Base-by-base conservation (phyloP, 2,888 invertebrate species). In the Volucella bombylans region DNA sequence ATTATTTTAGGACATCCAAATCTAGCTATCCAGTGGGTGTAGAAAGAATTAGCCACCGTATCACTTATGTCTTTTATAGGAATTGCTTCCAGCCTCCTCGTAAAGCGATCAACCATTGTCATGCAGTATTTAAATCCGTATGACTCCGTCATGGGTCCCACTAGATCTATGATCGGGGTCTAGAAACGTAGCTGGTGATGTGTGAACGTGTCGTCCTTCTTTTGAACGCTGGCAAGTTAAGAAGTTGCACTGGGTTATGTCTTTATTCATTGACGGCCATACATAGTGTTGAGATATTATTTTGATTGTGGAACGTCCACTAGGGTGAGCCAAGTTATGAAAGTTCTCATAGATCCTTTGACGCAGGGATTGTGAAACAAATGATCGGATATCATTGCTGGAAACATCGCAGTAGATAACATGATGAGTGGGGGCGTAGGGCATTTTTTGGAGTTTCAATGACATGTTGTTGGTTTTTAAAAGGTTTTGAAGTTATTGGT, bases 361-460 rank as follows among this genome's bases (percentile, higher is more conserved):
- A 43, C 55, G 41, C 9, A 68, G 45, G 23, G n/a, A 6, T 57
- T 31, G 45, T 15, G 55, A 45, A 14, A 68, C 68, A 14, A 43
- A 43, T n/a, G 71, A 59, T 15, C 71, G 49, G 12, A 59, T 71
- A 6, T 71, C 61, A 9, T 49, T 15, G 8, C 43, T 47, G n/a
- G 71, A 59, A 41, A 71, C 71, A 45, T 49, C 31, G 11, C 49
- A 71, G 50, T 69, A 57, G n/a, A 59, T n/a, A n/a, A n/a, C n/a
- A n/a, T n/a, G n/a, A n/a, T 39, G 45, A 1, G 49, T 9, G 4
- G 38, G 38, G 4, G 49, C 57, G 1, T 9, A 49, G 6, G 65
- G 50, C 18, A 65, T 14, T 65, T n/a, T 65, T 23, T 65, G 50
- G 4, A 65, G 50, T 12, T 65, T 65, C 6, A 65, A 15, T 14